These are phyloP conservation scores for Eublepharis macularius DNA, from an alignment of 2,113 vertebrate species.

Conservation along the genomic window DNA sequence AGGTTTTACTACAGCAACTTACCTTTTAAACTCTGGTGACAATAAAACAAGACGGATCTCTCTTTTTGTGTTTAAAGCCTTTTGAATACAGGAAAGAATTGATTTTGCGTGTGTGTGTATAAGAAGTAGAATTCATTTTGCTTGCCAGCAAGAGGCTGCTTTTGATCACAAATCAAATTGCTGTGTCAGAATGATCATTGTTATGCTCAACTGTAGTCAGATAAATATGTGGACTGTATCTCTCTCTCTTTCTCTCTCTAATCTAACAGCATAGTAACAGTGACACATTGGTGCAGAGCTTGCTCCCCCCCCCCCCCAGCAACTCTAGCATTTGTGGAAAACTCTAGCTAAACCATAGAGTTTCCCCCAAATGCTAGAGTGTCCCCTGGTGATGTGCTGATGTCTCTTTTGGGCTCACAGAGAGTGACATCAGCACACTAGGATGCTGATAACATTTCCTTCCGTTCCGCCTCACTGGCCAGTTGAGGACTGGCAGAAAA, in stretches of 20 bases:
- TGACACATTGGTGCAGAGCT: not conserved
- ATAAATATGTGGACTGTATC: accelerated
- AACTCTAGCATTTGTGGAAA: no score
- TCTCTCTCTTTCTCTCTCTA: no score
- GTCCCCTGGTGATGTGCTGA: no score
- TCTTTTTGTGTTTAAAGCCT: constrained; percentile 44
- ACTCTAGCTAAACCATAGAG: no score
- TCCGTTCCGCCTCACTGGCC: no score
- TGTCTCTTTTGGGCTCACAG: no score
- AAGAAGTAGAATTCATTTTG: not conserved
- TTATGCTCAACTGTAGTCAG: accelerated
- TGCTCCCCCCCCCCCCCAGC: not conserved
- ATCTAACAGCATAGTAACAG: no score
- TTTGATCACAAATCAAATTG: not conserved
- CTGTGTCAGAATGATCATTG: accelerated
- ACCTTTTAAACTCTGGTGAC: constrained; percentile 22
- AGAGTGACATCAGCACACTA: no score
- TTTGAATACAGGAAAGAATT: constrained; percentile 34
- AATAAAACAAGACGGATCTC: constrained; percentile 54
- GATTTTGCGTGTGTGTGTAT: constrained; percentile 24
- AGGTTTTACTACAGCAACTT: constrained; percentile 41
- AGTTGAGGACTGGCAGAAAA: no score
- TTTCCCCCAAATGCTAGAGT: no score
- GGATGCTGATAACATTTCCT: no score
- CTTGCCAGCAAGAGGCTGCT: accelerated